These are phyloP conservation scores for Linurgus olivaceus DNA, from an alignment of 2,797 vertebrate species.

Conservation along the genomic window DNA sequence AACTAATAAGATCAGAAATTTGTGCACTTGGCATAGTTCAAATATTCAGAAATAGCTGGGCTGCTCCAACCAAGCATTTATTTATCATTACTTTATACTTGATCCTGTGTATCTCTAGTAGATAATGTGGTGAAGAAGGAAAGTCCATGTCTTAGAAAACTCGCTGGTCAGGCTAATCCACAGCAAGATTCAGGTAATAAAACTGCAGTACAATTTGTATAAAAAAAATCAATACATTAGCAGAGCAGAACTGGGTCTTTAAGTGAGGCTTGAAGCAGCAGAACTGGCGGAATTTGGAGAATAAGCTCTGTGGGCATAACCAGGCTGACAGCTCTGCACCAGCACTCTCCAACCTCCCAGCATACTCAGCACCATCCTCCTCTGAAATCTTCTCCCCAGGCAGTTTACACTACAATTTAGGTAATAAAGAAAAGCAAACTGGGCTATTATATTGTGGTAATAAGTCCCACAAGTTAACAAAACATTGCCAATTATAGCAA, in stretches of 20 bases:
- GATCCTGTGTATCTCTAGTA: neutral
- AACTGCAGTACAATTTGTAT: neutral
- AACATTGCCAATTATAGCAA: conserved; percentile 34
- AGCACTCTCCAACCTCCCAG: neutral
- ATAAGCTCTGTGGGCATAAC: neutral
- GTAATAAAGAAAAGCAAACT: neutral
- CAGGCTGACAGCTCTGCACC: neutral
- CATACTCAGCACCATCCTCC: neutral
- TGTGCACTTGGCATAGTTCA: neutral
- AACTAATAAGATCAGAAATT: neutral
- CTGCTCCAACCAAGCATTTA: neutral
- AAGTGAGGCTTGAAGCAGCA: neutral
- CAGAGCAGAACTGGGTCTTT: neutral
- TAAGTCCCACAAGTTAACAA: conserved; percentile 39
- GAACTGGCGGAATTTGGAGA: neutral
- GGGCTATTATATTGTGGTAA: neutral
- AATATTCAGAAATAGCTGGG: neutral
- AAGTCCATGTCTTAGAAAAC: neutral
- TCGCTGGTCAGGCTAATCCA: neutral
- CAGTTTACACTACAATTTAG: neutral
- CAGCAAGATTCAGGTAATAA: neutral
- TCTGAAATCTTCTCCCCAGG: neutral
- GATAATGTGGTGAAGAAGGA: neutral
- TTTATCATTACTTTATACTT: neutral
- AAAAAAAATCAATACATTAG: neutral